Percentiles rank a stretch among this genome's conserved stretches.
These are phyloP conservation scores for Acanthococcus lagerstroemiae DNA, from an alignment of 2,888 invertebrate species.

Conservation along the genomic window DNA sequence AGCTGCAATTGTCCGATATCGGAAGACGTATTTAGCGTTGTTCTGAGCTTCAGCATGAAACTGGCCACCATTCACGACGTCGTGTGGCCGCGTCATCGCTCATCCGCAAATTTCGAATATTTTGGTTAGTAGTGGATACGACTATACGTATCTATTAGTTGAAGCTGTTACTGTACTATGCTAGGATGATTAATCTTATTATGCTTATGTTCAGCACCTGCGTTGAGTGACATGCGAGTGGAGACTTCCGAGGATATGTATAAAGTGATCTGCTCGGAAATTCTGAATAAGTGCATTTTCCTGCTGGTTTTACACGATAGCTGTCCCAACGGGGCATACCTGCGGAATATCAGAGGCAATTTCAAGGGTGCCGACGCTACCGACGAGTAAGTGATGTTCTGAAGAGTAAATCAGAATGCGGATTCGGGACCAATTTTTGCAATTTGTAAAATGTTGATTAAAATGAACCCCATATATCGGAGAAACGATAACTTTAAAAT, in stretches of 20 bases:
- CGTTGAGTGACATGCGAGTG: neutral
- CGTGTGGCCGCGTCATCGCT: constrained; percentile 2
- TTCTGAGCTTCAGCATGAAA: constrained; percentile 14
- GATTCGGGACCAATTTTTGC: neutral
- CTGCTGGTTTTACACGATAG: constrained; percentile 11
- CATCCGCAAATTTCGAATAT: neutral
- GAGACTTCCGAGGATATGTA: constrained; percentile 1
- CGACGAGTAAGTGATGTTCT: neutral
- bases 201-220: neutral
- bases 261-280: constrained; percentile 13
- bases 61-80: constrained; percentile 3
- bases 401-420: neutral
- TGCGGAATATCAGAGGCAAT: neutral
- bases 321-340: constrained; percentile 1
- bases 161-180: neutral
- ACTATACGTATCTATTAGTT: too few species aligned
- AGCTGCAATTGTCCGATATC: constrained; percentile 9
- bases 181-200: neutral
- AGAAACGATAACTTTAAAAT: too few species aligned
- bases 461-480: neutral
- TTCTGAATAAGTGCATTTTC: constrained; percentile 14
- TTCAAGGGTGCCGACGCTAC: neutral
- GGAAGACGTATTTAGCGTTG: constrained; percentile 1
- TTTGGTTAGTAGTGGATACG: too few species aligned
- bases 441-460: neutral